Evolutionary conservation across 2,113 vertebrate species (phyloP).

Genomic region (Dromas ardeola): DNA sequence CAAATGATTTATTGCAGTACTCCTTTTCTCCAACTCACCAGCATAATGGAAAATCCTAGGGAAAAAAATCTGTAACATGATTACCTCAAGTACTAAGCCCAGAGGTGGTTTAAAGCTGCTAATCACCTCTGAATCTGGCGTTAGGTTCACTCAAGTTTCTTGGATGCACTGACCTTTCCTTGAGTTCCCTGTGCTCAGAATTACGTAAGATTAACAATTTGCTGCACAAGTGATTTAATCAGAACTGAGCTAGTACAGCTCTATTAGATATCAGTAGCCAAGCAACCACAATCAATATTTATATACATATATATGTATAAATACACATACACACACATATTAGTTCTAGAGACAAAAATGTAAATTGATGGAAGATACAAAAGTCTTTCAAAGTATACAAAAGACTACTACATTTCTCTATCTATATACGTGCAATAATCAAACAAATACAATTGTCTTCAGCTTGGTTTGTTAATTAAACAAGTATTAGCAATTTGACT

Average conservation of each 20-base stretch:
- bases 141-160: background rate
- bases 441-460: background rate
- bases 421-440: rapidly evolving
- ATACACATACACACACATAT: background rate
- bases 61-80: background rate
- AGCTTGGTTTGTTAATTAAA: background rate
- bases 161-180: background rate
- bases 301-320: background rate
- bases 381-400: background rate
- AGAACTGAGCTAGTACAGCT: background rate
- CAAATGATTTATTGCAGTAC: background rate
- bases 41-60: background rate
- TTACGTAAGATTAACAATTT: background rate
- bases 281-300: background rate
- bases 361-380: background rate
- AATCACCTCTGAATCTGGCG: background rate
- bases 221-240: background rate
- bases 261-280: background rate
- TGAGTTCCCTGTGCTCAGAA: background rate
- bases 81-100: background rate
- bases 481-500: background rate
- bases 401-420: background rate
- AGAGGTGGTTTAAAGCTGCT: background rate
- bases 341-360: background rate
- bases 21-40: background rate